These are phyloP conservation scores for Xestobium rufovillosum DNA, from an alignment of 2,888 invertebrate genomes.

Conservation along the genomic window DNA sequence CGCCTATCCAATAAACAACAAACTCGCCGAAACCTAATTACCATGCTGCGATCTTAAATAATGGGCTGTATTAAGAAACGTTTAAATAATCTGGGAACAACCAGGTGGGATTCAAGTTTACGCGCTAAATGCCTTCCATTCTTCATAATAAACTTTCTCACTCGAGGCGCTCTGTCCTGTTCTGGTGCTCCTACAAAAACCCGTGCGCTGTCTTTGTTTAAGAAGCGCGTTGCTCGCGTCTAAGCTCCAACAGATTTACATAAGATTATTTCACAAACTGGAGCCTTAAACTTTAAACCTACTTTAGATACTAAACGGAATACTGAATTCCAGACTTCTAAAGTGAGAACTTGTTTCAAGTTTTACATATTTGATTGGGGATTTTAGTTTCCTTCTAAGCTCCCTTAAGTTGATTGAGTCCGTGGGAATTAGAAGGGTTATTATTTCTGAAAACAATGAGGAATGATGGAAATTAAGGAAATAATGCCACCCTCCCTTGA, in stretches of 20 bases:
- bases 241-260: conserved; percentile 40
- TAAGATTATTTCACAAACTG: conserved; percentile 43
- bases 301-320: conserved; percentile 36
- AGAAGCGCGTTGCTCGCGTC: conserved; percentile 18
- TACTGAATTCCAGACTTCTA: conserved; percentile 26
- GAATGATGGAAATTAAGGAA: too few relatives aligned
- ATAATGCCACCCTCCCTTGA: too few relatives aligned
- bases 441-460: too few relatives aligned
- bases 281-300: conserved; percentile 41
- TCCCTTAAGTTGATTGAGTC: conserved; percentile 1
- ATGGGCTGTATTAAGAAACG: conserved; percentile 46
- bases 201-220: conserved; percentile 3
- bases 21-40: conserved; percentile 31
- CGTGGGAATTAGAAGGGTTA: too few relatives aligned
- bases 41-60: conserved; percentile 44
- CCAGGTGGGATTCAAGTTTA: conserved; percentile 44
- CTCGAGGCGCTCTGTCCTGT: background rate
- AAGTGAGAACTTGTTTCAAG: conserved; percentile 25
- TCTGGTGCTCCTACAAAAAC: conserved; percentile 1
- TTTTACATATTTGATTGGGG: conserved; percentile 13
- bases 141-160: conserved; percentile 34
- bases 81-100: conserved; percentile 47
- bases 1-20: conserved; percentile 25
- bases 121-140: conserved; percentile 40
- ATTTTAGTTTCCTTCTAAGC: background rate